Evolutionary conservation across 2,797 vertebrate species (phyloP), one percentile per base, ranked within the genome.

Genomic region (Pogonophryne albipinna): DNA sequence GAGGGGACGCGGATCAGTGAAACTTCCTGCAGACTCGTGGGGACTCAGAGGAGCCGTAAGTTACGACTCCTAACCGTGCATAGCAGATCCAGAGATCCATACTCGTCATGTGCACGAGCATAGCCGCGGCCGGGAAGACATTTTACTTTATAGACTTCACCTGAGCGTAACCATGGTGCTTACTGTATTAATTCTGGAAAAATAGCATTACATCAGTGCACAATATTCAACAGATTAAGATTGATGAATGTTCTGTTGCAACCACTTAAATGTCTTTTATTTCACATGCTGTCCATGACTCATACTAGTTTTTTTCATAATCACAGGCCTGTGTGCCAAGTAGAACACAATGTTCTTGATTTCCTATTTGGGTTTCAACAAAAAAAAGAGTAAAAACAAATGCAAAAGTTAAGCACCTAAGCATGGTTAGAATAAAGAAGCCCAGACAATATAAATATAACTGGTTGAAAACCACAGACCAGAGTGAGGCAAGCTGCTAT

Each of bases 381-480:
- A 59, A 31, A 12, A 9, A 34, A 4, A 17, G 16, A 13, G 38
- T 55, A n/a, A 9, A 45, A 16, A 51, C 49, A 10, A 34, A 8
- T 51, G 52, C 41, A 19, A 20, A 65, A 62, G 53, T 17, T 14
- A 45, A 50, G 12, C 3, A 1, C 0, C 2, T 2, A 44, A 60
- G 60, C 23, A 16, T 46, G 34, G 19, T 61, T 6, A 52, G 44
- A 63, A 52, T 34, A 46, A 8, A 23, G 49, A 42, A 34, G 7
- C 5, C 5, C 34, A 7, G 34, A 34, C 34, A n/a, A 46, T 7
- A 34, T 16, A 19, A 50, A 45, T 76, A 27, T 17, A 17, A 57
- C 12, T 23, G n/a, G 46, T 2, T 41, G 55, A 53, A 34, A 72
- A 64, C 71, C 61, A n/a, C 79, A 53, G 62, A 59, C 61, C 51